phyloP scores from a whole-genome alignment of 2,113 vertebrate genomes.

The Patagioenas fasciata region DNA sequence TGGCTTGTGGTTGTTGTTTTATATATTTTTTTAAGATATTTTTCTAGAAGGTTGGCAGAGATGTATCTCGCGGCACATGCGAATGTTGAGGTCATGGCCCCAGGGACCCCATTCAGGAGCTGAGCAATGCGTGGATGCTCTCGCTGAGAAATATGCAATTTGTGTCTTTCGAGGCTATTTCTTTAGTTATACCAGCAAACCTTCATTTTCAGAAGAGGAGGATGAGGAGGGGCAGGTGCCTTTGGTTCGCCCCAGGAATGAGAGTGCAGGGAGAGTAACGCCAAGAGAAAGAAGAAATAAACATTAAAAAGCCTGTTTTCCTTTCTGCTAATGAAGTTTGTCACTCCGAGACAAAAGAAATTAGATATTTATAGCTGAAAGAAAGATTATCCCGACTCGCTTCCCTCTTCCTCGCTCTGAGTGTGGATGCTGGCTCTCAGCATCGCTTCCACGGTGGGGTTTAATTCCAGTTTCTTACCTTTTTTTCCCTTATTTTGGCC shows the following conservation, averaged over 20 bases:
- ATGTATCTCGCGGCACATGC: fast-evolving
- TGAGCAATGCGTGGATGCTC: neutral
- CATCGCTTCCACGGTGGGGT: neutral
- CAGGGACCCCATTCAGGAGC: fast-evolving
- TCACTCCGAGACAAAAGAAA: neutral
- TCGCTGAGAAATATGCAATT: fast-evolving
- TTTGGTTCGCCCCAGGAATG: neutral
- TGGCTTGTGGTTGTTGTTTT: too few species aligned
- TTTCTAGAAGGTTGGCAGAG: neutral
- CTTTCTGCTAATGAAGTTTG: neutral
- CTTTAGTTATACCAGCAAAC: neutral
- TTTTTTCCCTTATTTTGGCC: too few species aligned
- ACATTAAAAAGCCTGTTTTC: neutral
- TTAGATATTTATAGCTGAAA: neutral
- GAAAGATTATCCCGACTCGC: neutral
- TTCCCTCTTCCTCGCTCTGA: neutral
- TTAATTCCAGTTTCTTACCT: neutral
- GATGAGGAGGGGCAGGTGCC: neutral
- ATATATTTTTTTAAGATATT: neutral
- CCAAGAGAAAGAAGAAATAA: neutral
- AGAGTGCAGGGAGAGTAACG: neutral
- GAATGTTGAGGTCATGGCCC: neutral
- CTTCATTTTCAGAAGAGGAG: fast-evolving
- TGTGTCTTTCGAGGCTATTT: neutral
- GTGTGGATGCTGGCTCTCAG: neutral